Evolutionary conservation across 2,797 vertebrate genomes (phyloP), one percentile per base, ranked within the genome.

Genomic region (Myotis daubentonii): DNA sequence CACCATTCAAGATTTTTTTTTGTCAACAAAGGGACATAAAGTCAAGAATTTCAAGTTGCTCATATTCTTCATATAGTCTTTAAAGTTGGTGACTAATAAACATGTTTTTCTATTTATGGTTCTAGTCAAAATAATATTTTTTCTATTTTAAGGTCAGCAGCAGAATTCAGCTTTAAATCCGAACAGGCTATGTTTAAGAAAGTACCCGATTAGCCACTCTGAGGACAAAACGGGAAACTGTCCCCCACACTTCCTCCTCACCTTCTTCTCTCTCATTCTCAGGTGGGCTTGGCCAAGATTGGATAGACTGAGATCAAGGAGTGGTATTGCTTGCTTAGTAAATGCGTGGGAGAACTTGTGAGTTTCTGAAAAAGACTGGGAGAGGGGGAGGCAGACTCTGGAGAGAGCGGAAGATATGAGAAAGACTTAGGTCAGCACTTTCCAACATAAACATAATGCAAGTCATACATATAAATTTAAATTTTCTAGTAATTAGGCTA

Each of bases 121-220:
- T 70, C 9, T 66, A 65, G 44, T 36, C 75, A 44, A 86, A 83
- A 90, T 47, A 85, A 36, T 49, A 84, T 47, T 82, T 87, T 57
- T 92, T 20, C 25, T 95, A 60, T 93, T 96, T 94, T 70, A 93
- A 47, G 20, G 17, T 41, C 10, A 65, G 36, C 3, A 33, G 15
- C 36, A 66, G 49, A 90, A n/a, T 90, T 89, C 12, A 8, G 72
- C 76, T 84, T 68, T 53, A 47, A 75, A 11, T 81, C 15, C 57
- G 16, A 44, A 75, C n/a, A 36, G 28, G 20, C 19, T 49, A 22
- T 71, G 2, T 87, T 82, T 53, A 57, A 89, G 44, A 49, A 53
- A 83, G 23, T 25, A 68, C 57, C 20, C 9, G 30, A 44, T 55
- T 16, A 55, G 12, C 23, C 55, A 82, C 47, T 79, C 49, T 81